phyloP scores from a whole-genome alignment of 2,888 invertebrate genomes.

The Polymixis flavicincta region DNA sequence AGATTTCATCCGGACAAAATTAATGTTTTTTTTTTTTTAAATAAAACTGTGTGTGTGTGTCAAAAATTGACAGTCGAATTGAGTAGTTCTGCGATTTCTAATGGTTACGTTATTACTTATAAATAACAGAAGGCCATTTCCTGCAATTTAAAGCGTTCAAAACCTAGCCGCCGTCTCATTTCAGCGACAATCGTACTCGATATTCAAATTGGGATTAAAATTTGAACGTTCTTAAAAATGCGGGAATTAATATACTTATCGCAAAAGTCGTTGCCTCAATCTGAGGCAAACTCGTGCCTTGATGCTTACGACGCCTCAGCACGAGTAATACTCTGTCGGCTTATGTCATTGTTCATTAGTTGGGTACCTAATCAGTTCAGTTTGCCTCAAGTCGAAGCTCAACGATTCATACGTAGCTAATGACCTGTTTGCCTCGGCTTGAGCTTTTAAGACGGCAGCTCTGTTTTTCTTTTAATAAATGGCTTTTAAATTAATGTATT shows the following conservation, averaged over 20 bases:
- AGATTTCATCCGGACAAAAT: slow-evolving; percentile 75
- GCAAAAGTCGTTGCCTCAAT: background rate
- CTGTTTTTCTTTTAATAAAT: background rate
- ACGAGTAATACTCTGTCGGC: background rate
- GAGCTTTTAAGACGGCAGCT: background rate
- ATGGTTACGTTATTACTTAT: background rate
- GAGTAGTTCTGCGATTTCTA: slow-evolving; percentile 30
- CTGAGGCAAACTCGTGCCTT: background rate
- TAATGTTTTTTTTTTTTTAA: slow-evolving; percentile 47
- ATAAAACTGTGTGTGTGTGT: too few species aligned
- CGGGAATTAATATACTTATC: background rate
- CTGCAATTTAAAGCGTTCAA: background rate
- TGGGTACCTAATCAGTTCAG: background rate
- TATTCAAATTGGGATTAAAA: background rate
- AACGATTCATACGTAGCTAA: background rate
- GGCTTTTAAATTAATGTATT: background rate
- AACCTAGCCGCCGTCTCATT: too few species aligned
- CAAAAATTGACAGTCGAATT: background rate
- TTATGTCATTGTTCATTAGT: background rate
- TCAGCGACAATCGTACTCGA: background rate
- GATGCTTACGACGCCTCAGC: background rate
- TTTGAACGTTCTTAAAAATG: background rate
- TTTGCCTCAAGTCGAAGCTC: background rate
- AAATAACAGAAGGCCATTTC: background rate
- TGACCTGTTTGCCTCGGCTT: background rate